Evolutionary conservation across 2,113 vertebrate species (phyloP).

Genomic region (Prunella himalayana): DNA sequence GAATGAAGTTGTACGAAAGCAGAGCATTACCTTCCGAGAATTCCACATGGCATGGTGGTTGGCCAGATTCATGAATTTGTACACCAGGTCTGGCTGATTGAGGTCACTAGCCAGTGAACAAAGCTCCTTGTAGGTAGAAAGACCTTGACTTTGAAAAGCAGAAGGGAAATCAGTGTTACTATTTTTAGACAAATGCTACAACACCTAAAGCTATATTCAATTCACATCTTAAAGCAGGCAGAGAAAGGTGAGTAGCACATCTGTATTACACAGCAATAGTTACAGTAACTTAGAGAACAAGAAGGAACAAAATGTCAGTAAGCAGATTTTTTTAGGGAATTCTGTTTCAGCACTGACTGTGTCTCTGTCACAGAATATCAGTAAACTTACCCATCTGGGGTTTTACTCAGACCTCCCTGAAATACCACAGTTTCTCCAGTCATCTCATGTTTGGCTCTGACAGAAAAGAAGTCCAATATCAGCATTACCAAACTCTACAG

Average conservation of each 20-base stretch:
- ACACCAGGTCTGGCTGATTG: conserved; percentile 95
- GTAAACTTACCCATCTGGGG: conserved; percentile 89
- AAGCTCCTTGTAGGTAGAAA: conserved; percentile 97
- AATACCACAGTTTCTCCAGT: conserved; percentile 94
- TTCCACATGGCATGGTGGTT: conserved; percentile 99
- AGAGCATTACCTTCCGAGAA: conserved; percentile 88
- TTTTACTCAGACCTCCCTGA: conserved; percentile 92
- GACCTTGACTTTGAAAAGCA: conserved; percentile 81
- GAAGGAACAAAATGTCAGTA: neutral
- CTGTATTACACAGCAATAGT: neutral
- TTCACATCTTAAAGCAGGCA: neutral
- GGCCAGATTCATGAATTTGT: conserved; percentile 99
- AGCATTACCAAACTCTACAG: neutral
- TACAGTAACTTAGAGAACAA: neutral
- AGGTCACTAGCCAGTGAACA: conserved; percentile 97
- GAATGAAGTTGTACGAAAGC: neutral
- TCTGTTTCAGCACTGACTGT: neutral
- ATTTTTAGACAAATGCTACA: neutral
- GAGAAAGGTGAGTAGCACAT: neutral
- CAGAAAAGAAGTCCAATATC: conserved; percentile 9
- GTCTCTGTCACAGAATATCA: neutral
- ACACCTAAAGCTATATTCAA: neutral
- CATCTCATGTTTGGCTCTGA: conserved; percentile 86
- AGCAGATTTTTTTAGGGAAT: neutral
- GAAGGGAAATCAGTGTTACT: neutral